Evolutionary conservation across 2,797 vertebrate species (phyloP).

Genomic region (Argyrosomus regius): DNA sequence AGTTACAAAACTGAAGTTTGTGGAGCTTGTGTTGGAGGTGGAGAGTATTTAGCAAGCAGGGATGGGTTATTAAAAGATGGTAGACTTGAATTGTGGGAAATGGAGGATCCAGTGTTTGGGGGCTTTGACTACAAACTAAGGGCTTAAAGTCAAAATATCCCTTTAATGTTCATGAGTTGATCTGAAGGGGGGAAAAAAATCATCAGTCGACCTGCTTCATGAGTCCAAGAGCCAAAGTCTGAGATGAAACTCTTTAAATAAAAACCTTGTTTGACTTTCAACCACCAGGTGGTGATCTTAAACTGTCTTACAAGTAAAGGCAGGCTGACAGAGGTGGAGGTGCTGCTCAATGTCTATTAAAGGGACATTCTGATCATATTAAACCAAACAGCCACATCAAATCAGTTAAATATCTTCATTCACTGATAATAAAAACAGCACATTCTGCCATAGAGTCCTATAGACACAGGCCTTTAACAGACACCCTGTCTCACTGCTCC

Average conservation of each 20-base stretch:
- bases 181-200: too few relatives aligned
- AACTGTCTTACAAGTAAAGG: not conserved
- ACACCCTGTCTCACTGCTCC: too few relatives aligned
- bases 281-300: constrained; percentile 64
- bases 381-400: not conserved
- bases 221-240: not conserved
- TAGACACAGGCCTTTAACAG: not conserved
- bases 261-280: not conserved
- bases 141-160: not conserved
- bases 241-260: not conserved
- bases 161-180: not conserved
- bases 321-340: rapidly evolving
- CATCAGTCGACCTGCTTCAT: too few relatives aligned
- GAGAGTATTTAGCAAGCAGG: not conserved
- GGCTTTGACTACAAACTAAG: not conserved
- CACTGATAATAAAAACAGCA: not conserved
- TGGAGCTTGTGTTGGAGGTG: not conserved
- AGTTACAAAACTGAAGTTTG: not conserved
- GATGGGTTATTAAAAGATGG: not conserved
- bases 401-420: not conserved
- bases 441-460: too few relatives aligned
- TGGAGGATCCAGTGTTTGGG: not conserved
- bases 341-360: not conserved
- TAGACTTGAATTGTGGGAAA: not conserved
- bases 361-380: not conserved